A percentile compares a stretch with the other conserved stretches of the same genome.
These are phyloP conservation scores for Helicoverpa armigera DNA, from an alignment of 1,140 invertebrate genomes.

Conservation along the genomic window DNA sequence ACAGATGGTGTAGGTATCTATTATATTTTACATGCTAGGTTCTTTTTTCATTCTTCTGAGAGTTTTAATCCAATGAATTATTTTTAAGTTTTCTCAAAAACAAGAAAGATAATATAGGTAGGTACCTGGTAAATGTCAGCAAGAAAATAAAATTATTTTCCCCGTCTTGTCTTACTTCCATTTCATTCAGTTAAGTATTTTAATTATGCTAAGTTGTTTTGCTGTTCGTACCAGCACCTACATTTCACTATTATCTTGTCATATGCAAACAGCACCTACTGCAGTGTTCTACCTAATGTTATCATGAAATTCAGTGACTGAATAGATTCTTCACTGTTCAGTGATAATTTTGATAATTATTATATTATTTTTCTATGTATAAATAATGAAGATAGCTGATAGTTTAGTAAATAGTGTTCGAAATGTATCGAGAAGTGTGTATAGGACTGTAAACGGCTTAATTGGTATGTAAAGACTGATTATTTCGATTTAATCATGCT, in stretches of 20 bases:
- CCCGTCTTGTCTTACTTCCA: no score
- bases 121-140: no score
- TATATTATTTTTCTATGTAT: not conserved
- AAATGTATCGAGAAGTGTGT: constrained; percentile 26
- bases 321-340: not conserved
- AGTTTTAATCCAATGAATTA: no score
- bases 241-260: constrained; percentile 39
- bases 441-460: constrained; percentile 27
- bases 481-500: not conserved
- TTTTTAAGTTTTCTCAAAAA: no score
- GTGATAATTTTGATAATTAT: not conserved
- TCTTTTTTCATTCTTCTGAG: no score
- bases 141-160: no score
- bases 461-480: constrained; percentile 12
- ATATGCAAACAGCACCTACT: not conserved
- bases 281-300: not conserved
- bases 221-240: constrained; percentile 30
- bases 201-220: not conserved
- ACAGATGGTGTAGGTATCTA: no score
- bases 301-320: constrained; percentile 7
- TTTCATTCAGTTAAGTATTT: not conserved
- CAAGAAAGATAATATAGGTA: no score
- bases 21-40: no score
- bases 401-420: constrained; percentile 1
- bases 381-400: constrained; percentile 24